Base-by-base conservation (phyloP, 2,888 invertebrate species). In the Sphaerophoria rueppellii region DNA sequence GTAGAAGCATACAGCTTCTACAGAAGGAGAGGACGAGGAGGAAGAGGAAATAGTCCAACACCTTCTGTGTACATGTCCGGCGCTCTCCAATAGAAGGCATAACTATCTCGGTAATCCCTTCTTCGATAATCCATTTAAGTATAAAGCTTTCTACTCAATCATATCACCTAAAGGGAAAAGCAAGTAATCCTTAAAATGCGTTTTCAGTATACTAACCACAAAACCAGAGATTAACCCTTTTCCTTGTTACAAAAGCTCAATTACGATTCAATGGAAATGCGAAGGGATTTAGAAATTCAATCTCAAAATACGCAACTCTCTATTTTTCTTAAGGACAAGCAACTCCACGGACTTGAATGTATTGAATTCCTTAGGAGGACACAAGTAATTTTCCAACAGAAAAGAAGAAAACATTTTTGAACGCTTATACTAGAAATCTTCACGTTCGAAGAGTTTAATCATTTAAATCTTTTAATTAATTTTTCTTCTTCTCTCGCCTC, bases 381-480 rank as follows among this genome's bases (percentile, higher is more conserved):
- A 24, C 1, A 24, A 24, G 24, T 24, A 24, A 24, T 24, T 24
- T 24, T 24, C 2, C 24, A 24, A 24, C 24, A 24, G 24, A 24
- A 24, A 24, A 24, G 24, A 24, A 24, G 24, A 24, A 24, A 48
- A 6, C 40, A 43, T 58, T 46, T 46, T 40, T n/a, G 43, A 43
- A 46, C 14, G 43, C 37, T 58, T 14, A 58, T 37, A 58, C 9
- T 9, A 57, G 54, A 50, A 55, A 70, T 40, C 61, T 63, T 57
- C 70, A 75, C 80, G 80, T 80, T 74, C 69, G 48, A 58, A 67
- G 46, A 60, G 58, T 57, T 75, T 70, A 80, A 80, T 80, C 80
- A 74, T 74, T 74, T 75, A 75, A 80, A 74, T 74, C 80, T 70
- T 80, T 80, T 74, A 80, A 80, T 80, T 80, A 80, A 80, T 74